Evolutionary conservation across 2,888 invertebrate species (phyloP), one percentile per base, ranked within the genome.

Genomic region (Cataglyphis altisquamis): DNA sequence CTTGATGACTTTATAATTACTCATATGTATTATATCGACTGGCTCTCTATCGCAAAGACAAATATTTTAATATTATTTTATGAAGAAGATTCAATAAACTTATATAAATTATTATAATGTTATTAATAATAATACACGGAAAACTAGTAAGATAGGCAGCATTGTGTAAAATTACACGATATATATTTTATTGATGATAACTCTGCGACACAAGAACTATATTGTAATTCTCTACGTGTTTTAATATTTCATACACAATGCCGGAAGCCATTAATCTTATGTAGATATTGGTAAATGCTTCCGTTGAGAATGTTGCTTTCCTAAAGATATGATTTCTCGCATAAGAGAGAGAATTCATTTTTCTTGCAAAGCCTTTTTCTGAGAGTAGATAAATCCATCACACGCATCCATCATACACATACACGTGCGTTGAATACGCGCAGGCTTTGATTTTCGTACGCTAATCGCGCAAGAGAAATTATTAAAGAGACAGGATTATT

Each of bases 201-300:
- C 32, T 78, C 70, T 25, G 36, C 12, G 45, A 80, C 60, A 52
- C 60, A 52, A 72, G 12, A 48, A 77, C 36, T 25, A 18, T 39
- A 32, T 32, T 45, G 18, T 48, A 45, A 72, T 12, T 36, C 29
- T 70, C 12, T 55, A 32, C 41, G 57, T 32, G 57, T 80, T 77
- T 80, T 80, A 80, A 72, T 80, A 80, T 80, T 80, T 80, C 45
- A 72, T 45, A 60, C 36, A 55, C 21, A 60, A 72, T 60, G 25
- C 60, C 36, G 8, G 60, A 60, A 36, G 36, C 45, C 73, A 80
- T 80, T 80, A 72, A 80, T 80, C 78, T 48, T 72, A 72, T 55
- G 57, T 45, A 80, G 72, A 72, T 72, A 60, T 78, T 57, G 78
- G 78, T 80, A 80, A 80, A 80, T 36, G 60, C 73, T 80, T 80